Base-by-base conservation (phyloP, 2,113 vertebrate species). In the Equus przewalskii region DNA sequence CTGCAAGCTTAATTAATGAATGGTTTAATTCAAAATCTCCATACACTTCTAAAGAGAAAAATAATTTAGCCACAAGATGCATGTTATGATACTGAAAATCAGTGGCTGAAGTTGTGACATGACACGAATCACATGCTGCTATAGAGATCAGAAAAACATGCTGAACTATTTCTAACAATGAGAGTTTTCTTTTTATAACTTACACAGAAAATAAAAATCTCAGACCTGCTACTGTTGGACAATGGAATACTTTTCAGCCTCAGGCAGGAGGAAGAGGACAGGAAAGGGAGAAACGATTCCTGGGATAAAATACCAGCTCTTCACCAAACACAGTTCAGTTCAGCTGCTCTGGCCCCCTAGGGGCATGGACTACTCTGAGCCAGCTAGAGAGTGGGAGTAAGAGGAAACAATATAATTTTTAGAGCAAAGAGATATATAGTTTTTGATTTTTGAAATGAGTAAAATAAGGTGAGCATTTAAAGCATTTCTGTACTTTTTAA, bases 31-130 rank as follows among this genome's bases (percentile, higher is more conserved):
- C 24, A 84, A 79, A 94, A 72, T 54, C 62, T 95, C 83, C 73
- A 41, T 83, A 49, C 41, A 84, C 65, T 86, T 95, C 36, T 84
- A 91, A 89, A 70, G 62, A 96, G 78, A 90, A 83, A 84, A 89
- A 75, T 16, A 41, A 94, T 36, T 87, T 49, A 73, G n/a, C 72
- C 30, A 36, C 80, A 65, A 78, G 49, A 44, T 64, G 58, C 36
- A 12, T 64, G 18, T 28, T 41, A 80, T 22, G 33, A 75, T 56
- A n/a, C 36, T 75, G 28, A 94, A 76, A 64, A 8, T 30, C 46
- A 58, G 49, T 28, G 33, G 28, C 73, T 95, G 14, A 16, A 26
- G 11, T 54, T 73, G 30, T 82, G 64, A 67, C 12, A 41, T 1
- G 49, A 80, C 11, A 3, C 6, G 51, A 81, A 15, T 22, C n/a